Base-by-base conservation (phyloP, 37 sponge, comb jelly and placozoan genomes). In the Crambe crambe region DNA sequence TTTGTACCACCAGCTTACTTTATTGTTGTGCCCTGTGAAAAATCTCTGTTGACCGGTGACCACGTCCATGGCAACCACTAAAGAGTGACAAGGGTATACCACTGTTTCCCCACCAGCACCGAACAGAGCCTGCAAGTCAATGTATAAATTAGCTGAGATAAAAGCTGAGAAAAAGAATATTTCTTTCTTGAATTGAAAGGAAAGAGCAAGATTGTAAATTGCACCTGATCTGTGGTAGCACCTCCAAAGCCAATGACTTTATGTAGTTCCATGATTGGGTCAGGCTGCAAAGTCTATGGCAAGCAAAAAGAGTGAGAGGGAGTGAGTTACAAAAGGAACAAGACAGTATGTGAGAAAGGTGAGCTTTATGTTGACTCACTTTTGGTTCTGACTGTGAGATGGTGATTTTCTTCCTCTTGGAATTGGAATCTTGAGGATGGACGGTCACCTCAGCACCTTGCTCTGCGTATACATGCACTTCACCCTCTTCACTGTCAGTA, bases 21-120 rank as follows among this genome's bases (percentile, higher is more conserved):
- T 91, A 56, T 86, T 87, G 4, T 93, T 87, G 47, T 97, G 98
- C 0, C 98, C 98, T 25, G 90, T 74, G 37, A 95, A 88, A 37
- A 92, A 78, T 44, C 75, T 71, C 58, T 97, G 98, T 35, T 81
- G 17, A 61, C 77, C 62, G 3, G 87, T 68, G 17, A 12, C 63
- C 35, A 88, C 80, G 31, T 87, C 86, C 85, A 87, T 81, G 62
- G 65, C 79, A 38, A 97, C 85, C 27, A 97, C 72, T 1, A 95
- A 41, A 5, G 68, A 36, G 51, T 95, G 93, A 70, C 90, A 89
- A 27, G 96, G 77, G 64, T 90, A 97, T 23, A 87, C 71, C 20
- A 93, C 74, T 29, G 78, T 66, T 10, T 4, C 27, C 1, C 87
- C 80, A 36, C 86, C 81, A 25, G 47, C 56, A 58, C 85, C 40